Evolutionary conservation across 2,113 vertebrate species (phyloP).

Genomic region (Eptesicus fuscus): DNA sequence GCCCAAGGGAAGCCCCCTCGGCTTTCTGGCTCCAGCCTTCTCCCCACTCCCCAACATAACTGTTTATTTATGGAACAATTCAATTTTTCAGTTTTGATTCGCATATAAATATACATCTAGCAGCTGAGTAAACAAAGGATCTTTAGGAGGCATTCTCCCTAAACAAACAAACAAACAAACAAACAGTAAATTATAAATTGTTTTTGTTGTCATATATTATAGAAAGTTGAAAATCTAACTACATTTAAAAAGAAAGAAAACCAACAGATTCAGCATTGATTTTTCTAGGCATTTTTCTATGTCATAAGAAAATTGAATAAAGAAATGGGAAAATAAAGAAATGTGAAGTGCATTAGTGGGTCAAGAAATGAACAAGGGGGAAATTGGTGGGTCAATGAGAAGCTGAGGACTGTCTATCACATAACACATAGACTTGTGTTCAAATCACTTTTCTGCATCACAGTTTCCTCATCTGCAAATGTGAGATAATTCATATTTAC

Average conservation of each 20-base stretch:
- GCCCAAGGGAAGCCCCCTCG: background rate
- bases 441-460: background rate
- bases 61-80: background rate
- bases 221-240: background rate
- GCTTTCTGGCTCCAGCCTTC: background rate
- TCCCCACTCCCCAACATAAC: background rate
- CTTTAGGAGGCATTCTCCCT: background rate
- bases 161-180: background rate
- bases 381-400: background rate
- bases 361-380: background rate
- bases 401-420: background rate
- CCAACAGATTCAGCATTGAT: background rate
- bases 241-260: background rate
- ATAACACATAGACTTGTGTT: background rate
- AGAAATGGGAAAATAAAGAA: background rate
- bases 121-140: background rate
- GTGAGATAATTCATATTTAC: background rate
- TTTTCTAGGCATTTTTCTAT: background rate
- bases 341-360: background rate
- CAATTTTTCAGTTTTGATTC: background rate
- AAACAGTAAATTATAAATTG: background rate
- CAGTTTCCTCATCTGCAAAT: background rate
- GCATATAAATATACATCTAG: background rate
- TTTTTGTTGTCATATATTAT: background rate
- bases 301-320: background rate